Evolutionary conservation across 2,888 invertebrate species (phyloP).

Genomic region (Scotopteryx bipunctaria): DNA sequence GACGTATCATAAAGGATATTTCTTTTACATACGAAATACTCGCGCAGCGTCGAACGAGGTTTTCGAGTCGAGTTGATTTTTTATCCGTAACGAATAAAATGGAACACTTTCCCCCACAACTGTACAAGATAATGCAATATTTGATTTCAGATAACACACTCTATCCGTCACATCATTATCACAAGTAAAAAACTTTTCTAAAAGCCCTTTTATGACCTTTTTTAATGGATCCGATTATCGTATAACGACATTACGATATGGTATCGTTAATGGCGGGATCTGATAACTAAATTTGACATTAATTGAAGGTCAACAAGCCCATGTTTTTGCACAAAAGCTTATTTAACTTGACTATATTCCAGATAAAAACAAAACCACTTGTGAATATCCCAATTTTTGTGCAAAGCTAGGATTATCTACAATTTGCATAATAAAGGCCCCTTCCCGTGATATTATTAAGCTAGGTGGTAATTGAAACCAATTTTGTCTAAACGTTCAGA

Average conservation of each 20-base stretch:
- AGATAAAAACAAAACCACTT: not conserved
- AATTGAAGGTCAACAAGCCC: slow-evolving; percentile 6
- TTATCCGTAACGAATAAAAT: not conserved
- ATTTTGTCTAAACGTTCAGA: no score
- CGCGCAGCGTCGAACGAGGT: no score
- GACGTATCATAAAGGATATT: no score
- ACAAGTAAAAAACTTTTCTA: slow-evolving; percentile 26
- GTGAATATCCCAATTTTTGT: no score
- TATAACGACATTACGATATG: slow-evolving; percentile 16
- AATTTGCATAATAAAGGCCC: no score
- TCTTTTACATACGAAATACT: no score
- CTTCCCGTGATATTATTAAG: no score
- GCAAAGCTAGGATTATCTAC: no score
- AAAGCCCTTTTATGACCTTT: slow-evolving; percentile 23
- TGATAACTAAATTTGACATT: slow-evolving; percentile 19
- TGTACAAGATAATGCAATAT: slow-evolving; percentile 51
- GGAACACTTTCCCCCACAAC: slow-evolving; percentile 17
- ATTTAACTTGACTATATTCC: no score
- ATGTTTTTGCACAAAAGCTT: not conserved
- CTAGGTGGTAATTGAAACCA: no score
- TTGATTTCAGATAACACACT: slow-evolving; percentile 59
- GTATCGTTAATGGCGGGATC: slow-evolving; percentile 13
- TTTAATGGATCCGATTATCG: slow-evolving; percentile 23
- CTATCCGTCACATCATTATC: slow-evolving; percentile 55
- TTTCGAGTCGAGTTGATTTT: no score